Percentiles rank a stretch among this genome's conserved stretches.
phyloP scores from a whole-genome alignment of 2,888 invertebrate species.

The Luperina nickerlii region DNA sequence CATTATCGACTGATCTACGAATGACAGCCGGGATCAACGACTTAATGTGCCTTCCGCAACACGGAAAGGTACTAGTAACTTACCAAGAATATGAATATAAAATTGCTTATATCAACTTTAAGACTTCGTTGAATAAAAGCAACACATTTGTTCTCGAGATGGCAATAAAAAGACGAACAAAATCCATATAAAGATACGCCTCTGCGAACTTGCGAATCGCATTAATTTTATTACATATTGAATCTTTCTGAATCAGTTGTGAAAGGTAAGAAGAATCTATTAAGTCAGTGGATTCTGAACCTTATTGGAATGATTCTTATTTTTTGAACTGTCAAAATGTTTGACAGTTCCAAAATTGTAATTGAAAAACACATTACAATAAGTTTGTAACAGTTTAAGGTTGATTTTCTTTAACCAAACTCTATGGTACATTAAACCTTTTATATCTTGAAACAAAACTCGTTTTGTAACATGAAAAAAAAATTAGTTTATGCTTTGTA shows the following conservation, averaged over 20 bases:
- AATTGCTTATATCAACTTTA: slow-evolving; percentile 15
- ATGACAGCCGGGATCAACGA: background rate
- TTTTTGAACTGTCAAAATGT: background rate
- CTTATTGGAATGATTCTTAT: background rate
- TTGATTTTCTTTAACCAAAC: slow-evolving; percentile 16
- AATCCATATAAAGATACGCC: slow-evolving; percentile 62
- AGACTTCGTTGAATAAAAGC: slow-evolving; percentile 39
- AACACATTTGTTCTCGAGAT: slow-evolving; percentile 50
- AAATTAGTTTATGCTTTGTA: slow-evolving; percentile 64
- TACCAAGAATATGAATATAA: background rate
- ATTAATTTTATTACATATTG: slow-evolving; percentile 67
- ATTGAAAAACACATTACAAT: fast-evolving
- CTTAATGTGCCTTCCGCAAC: no score
- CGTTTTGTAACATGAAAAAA: slow-evolving; percentile 58
- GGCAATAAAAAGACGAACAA: slow-evolving; percentile 59
- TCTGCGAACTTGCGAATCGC: slow-evolving; percentile 47
- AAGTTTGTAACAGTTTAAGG: background rate
- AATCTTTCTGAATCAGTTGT: background rate
- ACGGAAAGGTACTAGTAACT: background rate
- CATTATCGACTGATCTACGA: background rate
- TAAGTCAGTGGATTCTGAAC: background rate
- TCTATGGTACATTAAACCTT: background rate
- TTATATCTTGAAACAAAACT: slow-evolving; percentile 51
- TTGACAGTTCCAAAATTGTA: background rate
- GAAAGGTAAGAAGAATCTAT: slow-evolving; percentile 17